These are phyloP conservation scores for Ypsolopha sequella DNA, from an alignment of 2,888 invertebrate species.

Conservation along the genomic window DNA sequence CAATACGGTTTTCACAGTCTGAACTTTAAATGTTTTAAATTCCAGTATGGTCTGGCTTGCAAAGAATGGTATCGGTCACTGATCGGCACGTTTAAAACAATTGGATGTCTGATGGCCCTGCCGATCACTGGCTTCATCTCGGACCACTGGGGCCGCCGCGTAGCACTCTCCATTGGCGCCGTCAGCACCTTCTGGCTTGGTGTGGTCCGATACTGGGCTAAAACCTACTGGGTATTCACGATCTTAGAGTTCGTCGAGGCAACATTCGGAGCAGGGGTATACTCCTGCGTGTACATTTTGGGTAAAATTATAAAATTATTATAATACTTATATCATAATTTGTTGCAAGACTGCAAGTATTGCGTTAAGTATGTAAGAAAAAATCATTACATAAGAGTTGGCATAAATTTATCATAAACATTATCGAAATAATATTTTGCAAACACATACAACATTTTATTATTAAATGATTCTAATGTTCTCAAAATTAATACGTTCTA, in stretches of 20 bases:
- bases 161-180: conserved; percentile 66
- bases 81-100: conserved; percentile 77
- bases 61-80: conserved; percentile 77
- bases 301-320: conserved; percentile 1
- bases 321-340: background rate
- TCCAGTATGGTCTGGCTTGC: conserved; percentile 72
- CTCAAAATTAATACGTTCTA: too few species aligned
- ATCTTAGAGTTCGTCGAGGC: conserved; percentile 79
- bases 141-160: conserved; percentile 76
- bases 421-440: too few species aligned
- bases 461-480: too few species aligned
- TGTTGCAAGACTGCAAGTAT: too few species aligned
- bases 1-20: background rate
- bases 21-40: background rate
- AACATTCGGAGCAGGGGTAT: conserved; percentile 74
- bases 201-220: conserved; percentile 66
- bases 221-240: conserved; percentile 74
- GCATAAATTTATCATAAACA: too few species aligned
- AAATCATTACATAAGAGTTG: too few species aligned
- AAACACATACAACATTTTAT: too few species aligned
- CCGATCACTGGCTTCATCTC: conserved; percentile 78
- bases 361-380: too few species aligned
- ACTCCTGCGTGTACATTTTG: conserved; percentile 74
- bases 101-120: conserved; percentile 76
- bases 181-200: conserved; percentile 74